Evolutionary conservation across 2,888 invertebrate species (phyloP), one percentile per base, ranked within the genome.

Genomic region (Rugalucina vietnamica): DNA sequence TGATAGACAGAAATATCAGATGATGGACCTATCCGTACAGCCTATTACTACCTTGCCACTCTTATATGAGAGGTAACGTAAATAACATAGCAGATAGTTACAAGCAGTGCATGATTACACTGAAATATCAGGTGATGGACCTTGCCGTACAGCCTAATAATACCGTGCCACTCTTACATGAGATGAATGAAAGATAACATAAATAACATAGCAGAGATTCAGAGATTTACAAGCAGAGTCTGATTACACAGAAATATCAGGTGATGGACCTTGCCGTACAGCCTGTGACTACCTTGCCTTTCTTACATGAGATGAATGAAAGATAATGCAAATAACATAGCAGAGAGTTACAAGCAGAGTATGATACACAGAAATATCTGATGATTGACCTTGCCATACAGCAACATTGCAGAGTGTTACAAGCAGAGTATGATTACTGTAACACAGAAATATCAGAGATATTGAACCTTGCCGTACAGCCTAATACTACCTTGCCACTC

Each of bases 241-340:
- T 90, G 83, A 79, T 86, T 18, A 95, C 95, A 14, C 90, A 95
- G 79, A 95, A 97, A 85, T 98, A 97, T 94, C 98, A 98, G 91
- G 95, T 98, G 79, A 98, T 98, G 98, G 97, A 98, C 93, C 96
- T 96, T 77, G 97, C 98, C 0, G 97, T 98, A 0, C 97, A 97
- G 91, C 97, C 98, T 0, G 96, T 21, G 24, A 80, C 85, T 4
- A 54, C 77, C 1, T 49, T 65, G 21, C 90, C 90, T 0, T 71
- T 85, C 3, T 29, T 89, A 18, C 82, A 88, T 54, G 84, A 84
- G 12, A 75, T 70, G 24, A 86, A 84, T 81, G 90, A 90, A 84
- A 85, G 90, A 89, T 90, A 76, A n/a, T n/a, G n/a, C n/a, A n/a
- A n/a, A n/a, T n/a, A n/a, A n/a, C n/a, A n/a, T n/a, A n/a, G n/a